Evolutionary conservation across 2,113 vertebrate genomes (phyloP).

Genomic region (Pedetes capensis): DNA sequence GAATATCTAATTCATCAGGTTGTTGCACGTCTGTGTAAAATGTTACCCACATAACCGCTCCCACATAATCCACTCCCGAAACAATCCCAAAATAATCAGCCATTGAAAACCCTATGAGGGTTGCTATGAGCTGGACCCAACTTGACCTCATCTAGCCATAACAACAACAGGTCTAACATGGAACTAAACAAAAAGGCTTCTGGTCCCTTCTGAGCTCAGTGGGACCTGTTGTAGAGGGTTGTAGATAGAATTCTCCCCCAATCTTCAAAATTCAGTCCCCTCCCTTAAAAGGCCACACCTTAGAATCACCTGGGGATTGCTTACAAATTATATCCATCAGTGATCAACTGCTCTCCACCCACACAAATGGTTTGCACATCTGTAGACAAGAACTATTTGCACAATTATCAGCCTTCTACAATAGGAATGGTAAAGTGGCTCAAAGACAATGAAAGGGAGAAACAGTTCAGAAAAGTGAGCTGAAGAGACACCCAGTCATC

Average conservation of each 20-base stretch:
- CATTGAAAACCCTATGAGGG: too few relatives aligned
- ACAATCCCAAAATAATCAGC: too few relatives aligned
- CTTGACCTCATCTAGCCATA: too few relatives aligned
- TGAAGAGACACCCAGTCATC: background rate
- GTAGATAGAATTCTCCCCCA: background rate
- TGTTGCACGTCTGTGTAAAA: background rate
- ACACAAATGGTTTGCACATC: background rate
- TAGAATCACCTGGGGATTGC: background rate
- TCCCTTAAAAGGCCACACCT: background rate
- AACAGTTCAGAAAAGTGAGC: background rate
- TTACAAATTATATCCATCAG: background rate
- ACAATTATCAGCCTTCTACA: background rate
- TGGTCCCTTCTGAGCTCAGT: background rate
- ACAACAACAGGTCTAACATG: too few relatives aligned
- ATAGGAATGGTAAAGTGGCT: background rate
- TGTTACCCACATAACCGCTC: accelerated
- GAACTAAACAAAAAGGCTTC: background rate
- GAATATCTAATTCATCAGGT: too few relatives aligned
- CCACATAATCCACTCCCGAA: too few relatives aligned
- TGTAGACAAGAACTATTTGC: background rate
- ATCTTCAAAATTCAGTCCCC: background rate
- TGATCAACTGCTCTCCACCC: accelerated
- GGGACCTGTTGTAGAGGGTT: too few relatives aligned
- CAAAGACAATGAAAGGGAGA: background rate
- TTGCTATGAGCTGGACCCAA: too few relatives aligned